Base-by-base conservation (phyloP, 2,888 invertebrate genomes). In the Trichopria drosophilae region DNA sequence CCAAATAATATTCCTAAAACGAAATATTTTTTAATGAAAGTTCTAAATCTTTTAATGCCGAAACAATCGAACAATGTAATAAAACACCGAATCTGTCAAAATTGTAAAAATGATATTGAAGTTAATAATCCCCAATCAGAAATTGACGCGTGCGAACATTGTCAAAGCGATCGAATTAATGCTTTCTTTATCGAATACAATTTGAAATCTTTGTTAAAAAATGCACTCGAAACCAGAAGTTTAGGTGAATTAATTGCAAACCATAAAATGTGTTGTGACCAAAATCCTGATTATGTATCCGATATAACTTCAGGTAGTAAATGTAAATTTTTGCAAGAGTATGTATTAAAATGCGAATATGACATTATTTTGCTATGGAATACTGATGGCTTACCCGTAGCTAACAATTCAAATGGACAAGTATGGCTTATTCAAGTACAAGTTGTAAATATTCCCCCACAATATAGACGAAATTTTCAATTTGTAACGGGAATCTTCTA, bases 61-160 rank as follows among this genome's bases (percentile, higher is more conserved):
- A 12, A 24, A 1, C 15, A 39, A 18, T 15, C 16, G 4, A 12
- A 45, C 1, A 15, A 39, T 7, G 26, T 53, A 10, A 43, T 19
- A 22, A 53, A 36, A 35, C 47, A 53, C 15, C 19, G 26, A 43
- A n/a, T 56, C n/a, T 56, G 56, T 39, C 36, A 53, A 19, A 10
- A 26, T 12, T 53, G 53, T 31, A 19, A 20, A 6, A 16, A 39
- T n/a, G 37, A 50, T 35, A 26, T 35, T 31, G 36, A 46, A 4
- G 12, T 12, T 16, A 31, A 19, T 15, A 34, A 4, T 12, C 9
- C 10, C 12, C 2, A 12, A 36, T 1, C 2, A n/a, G 4, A 13
- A 12, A 6, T 32, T 24, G 3, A 20, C 26, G n/a, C 16, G 26
- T 28, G n/a, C 12, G 12, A 12, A n/a, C 24, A 18, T 28, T 44